Base-by-base conservation (phyloP, 2,888 invertebrate species). In the Cheilosia pagana region DNA sequence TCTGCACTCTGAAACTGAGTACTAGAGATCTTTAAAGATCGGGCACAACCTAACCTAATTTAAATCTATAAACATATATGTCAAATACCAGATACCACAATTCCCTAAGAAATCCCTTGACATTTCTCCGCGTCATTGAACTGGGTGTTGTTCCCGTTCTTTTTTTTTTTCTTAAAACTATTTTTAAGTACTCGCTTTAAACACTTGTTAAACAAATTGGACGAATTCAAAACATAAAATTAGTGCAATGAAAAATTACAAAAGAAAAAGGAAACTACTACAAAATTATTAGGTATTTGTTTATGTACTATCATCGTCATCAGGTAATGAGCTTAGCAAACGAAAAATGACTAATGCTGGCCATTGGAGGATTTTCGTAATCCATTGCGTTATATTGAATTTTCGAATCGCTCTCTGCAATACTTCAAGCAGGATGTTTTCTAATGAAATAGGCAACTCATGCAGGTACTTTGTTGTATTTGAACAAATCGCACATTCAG, bases 351-450 rank as follows among this genome's bases (percentile, higher is more conserved):
- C 87, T 87, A 90, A 87, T 82, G 90, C 90, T 87, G 91, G 91
- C 90, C 90, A 90, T 88, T 90, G 90, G 86, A 90, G 89, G 81
- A 90, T 87, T 89, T 90, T 91, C 87, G 89, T 88, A 87, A 90
- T 89, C 90, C 91, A 91, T 87, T 88, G 88, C 81, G 90, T 86
- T 86, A 89, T 86, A 88, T 87, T 89, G 87, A 89, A 88, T 81
- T 89, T 89, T 87, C 88, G 88, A 81, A 90, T 81, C 81, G 87
- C 86, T 87, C 88, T 89, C 88, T 90, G 89, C 90, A 89, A 90
- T 87, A 90, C 87, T 79, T 90, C 90, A 87, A 91, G 88, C 87
- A 90, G 87, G 87, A 91, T 88, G 87, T 88, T 89, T 86, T 90
- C 90, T 89, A 91, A 88, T 87, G 90, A 89, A 88, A 89, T 88